Evolutionary conservation across 1,140 invertebrate genomes (phyloP), one percentile per base, ranked within the genome.

Genomic region (Aporrectodea caliginosa): DNA sequence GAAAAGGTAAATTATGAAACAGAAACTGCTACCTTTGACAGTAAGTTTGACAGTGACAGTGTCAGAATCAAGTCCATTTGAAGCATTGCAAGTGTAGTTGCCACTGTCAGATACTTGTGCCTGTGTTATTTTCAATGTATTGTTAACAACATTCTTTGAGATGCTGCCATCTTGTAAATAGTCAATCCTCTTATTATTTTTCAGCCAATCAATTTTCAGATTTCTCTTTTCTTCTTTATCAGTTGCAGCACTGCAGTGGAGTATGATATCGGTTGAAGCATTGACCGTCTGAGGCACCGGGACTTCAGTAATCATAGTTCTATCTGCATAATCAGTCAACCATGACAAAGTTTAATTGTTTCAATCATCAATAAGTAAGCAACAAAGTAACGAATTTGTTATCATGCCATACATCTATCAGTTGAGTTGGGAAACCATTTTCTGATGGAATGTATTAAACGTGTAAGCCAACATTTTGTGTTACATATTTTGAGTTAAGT

Each of bases 41-140:
- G 92, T 95, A 0, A 99, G 90, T 73, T 94, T 95, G 12, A 97
- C 96, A 81, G 92, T 91, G 0, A 95, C 94, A 1, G 90, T 90
- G 0, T 93, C 92, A 83, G 93, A 91, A 86, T 99, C 98, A 29
- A 98, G 89, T 6, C 93, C 91, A 1, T 97, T 99, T 69, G 90
- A 91, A 0, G 97, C 97, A 27, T 97, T 91, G 89, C 98, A 99
- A 0, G 96, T 98, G 84, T 99, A 99, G 69, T 91, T 92, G 14
- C 96, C 97, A 1, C 97, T 97, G 89, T 98, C 70, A 72, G 70
- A 72, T 12, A 58, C 43, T 22, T 58, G 43, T 22, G 22, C 43
- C 43, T 58, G 43, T 6, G 6, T 58, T 12, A 58, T 6, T 22
- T 22, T 6, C 22, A 58, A 58, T 6, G 43, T 12, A 58, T 58